phyloP scores from a whole-genome alignment of 2,888 invertebrate species.

The Yponomeuta plumbellus region DNA sequence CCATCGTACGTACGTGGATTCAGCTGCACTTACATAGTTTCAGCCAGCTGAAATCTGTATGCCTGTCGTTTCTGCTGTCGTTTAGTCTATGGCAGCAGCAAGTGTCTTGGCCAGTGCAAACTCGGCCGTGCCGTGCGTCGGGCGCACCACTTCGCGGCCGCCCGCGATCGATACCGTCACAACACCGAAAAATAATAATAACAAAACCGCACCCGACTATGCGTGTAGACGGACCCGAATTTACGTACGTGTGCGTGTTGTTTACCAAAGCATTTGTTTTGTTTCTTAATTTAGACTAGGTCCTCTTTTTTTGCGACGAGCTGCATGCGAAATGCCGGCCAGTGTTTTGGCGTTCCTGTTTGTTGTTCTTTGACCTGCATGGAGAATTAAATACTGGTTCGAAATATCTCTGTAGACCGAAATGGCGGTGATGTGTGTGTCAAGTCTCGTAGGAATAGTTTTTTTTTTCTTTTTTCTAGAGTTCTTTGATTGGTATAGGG shows the following conservation, averaged over 20 bases:
- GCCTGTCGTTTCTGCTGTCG: slow-evolving; percentile 10
- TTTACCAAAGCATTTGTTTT: neutral
- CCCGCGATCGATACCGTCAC: slow-evolving; percentile 30
- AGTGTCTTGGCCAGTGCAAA: slow-evolving; percentile 51
- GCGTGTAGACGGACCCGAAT: slow-evolving; percentile 24
- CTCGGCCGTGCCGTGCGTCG: slow-evolving; percentile 50
- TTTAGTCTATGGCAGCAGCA: slow-evolving; percentile 34
- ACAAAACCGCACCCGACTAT: neutral
- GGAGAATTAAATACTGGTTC: neutral
- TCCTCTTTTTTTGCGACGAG: neutral
- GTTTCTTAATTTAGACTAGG: slow-evolving; percentile 6
- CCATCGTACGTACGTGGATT: no score
- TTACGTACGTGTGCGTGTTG: slow-evolving; percentile 27
- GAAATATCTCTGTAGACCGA: no score
- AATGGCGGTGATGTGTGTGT: no score
- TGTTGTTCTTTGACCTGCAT: slow-evolving; percentile 9
- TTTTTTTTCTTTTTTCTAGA: neutral
- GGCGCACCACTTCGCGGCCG: slow-evolving; percentile 34
- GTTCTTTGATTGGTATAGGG: neutral
- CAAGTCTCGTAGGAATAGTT: neutral
- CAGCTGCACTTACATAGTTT: neutral
- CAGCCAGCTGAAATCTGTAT: neutral
- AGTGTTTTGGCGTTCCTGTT: neutral
- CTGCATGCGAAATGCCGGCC: neutral
- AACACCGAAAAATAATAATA: slow-evolving; percentile 14